Base-by-base conservation (phyloP, 2,888 invertebrate species). In the Drosophila formosana region DNA sequence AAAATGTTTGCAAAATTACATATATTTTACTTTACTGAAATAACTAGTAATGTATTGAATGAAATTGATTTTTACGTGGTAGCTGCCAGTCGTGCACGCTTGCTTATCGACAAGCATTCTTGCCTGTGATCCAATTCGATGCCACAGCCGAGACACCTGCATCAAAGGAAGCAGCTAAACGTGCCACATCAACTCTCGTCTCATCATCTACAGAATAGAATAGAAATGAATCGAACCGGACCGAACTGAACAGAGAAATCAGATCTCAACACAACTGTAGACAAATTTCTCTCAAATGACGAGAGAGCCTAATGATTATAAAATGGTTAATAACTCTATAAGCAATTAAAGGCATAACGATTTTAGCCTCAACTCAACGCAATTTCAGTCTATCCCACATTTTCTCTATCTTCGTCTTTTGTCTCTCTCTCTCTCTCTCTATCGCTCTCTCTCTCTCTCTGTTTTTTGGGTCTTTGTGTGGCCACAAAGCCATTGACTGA, bases 301-400 rank as follows among this genome's bases (percentile, higher is more conserved):
- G 56, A 67, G 47, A 64, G 26, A 18, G 37, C 55, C 66, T 70
- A 75, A 73, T 75, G 75, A 73, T 74, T 66, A 62, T 50, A 47
- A 76, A 79, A 82, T 75, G 65, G 67, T 75, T 82, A 82, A 82
- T 82, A 82, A 82, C 82, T 82, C 82, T 80, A 85, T 82, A 77
- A 77, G 86, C 80, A 80, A 82, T 82, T 82, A 77, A 63, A 61
- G 68, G 67, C 65, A 67, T 46, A 65, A 56, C 72, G 51, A 67
- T 60, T 65, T 57, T 51, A 6, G 32, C 41, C 60, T 56, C 34
- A 37, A 37, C 34, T 37, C 50, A 39, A 13, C 56, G 49, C 58
- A 43, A 34, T 51, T 46, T 39, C 46, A n/a, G 11, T 55, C 46
- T 6, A 8, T 30, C 7, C 23, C 34, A 46, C 46, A 49, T 23